phyloP scores from a whole-genome alignment of 2,888 invertebrate species.

The Empis livida region DNA sequence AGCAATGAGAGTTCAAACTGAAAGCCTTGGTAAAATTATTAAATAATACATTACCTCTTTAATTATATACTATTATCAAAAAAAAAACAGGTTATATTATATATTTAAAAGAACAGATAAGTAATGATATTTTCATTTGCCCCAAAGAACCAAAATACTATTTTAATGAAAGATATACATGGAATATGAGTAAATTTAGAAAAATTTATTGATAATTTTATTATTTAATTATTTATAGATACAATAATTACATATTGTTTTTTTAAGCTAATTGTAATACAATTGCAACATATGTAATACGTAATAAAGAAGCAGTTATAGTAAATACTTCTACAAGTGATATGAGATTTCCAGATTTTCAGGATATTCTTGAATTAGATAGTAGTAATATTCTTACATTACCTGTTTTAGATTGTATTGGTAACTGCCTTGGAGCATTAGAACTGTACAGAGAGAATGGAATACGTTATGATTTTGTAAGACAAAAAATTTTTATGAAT shows the following conservation, averaged over 20 bases:
- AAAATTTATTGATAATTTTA: background rate
- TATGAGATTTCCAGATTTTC: conserved; percentile 43
- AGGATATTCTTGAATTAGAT: conserved; percentile 33
- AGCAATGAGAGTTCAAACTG: background rate
- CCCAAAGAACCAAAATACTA: background rate
- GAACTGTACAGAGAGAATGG: conserved; percentile 3
- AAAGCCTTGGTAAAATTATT: background rate
- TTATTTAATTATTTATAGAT: background rate
- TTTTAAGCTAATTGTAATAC: conserved; percentile 19
- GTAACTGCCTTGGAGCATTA: conserved; percentile 23
- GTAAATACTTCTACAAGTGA: conserved; percentile 44
- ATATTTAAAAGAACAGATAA: background rate
- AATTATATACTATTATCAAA: background rate
- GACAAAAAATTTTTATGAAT: no score
- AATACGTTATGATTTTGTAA: no score
- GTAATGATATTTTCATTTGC: background rate
- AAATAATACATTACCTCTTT: background rate
- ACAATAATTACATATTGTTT: background rate
- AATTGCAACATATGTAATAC: conserved; percentile 45
- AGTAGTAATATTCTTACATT: conserved; percentile 44
- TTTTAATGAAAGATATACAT: background rate
- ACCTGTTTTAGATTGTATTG: conserved; percentile 33
- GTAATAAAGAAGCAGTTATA: conserved; percentile 41
- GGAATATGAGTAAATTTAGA: background rate
- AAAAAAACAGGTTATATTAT: background rate